Evolutionary conservation across 1,140 invertebrate species (phyloP).

Genomic region (Diabrotica undecimpunctata): DNA sequence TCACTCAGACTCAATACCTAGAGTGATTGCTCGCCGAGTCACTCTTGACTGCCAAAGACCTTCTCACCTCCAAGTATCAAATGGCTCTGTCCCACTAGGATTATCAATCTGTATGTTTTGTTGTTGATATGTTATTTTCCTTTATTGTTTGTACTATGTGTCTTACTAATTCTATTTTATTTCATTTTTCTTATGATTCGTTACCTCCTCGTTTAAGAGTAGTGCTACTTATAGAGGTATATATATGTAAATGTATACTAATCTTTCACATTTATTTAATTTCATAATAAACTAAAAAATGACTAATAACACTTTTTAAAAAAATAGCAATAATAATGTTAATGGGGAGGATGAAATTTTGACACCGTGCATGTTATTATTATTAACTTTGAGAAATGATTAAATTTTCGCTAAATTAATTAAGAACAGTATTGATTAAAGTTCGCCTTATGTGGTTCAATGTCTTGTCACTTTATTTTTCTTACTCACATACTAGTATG

Average conservation of each 20-base stretch:
- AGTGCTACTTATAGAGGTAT: constrained; percentile 22
- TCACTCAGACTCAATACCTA: constrained; percentile 37
- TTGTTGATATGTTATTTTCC: constrained; percentile 45
- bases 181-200: constrained; percentile 37
- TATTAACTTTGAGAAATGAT: too few species aligned
- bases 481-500: too few species aligned
- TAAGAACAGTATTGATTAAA: too few species aligned
- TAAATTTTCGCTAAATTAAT: too few species aligned
- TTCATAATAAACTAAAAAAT: too few species aligned
- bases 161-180: constrained; percentile 38
- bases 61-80: constrained; percentile 54
- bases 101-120: constrained; percentile 40
- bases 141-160: constrained; percentile 42
- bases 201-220: constrained; percentile 44
- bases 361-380: too few species aligned
- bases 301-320: too few species aligned
- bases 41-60: constrained; percentile 43
- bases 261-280: too few species aligned
- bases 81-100: constrained; percentile 49
- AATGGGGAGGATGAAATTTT: too few species aligned
- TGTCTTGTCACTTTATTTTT: too few species aligned
- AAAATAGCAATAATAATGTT: too few species aligned
- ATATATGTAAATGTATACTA: neutral
- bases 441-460: too few species aligned
- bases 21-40: constrained; percentile 33